Evolutionary conservation across 2,113 vertebrate genomes (phyloP).

Genomic region (Clarias macrocephalus): DNA sequence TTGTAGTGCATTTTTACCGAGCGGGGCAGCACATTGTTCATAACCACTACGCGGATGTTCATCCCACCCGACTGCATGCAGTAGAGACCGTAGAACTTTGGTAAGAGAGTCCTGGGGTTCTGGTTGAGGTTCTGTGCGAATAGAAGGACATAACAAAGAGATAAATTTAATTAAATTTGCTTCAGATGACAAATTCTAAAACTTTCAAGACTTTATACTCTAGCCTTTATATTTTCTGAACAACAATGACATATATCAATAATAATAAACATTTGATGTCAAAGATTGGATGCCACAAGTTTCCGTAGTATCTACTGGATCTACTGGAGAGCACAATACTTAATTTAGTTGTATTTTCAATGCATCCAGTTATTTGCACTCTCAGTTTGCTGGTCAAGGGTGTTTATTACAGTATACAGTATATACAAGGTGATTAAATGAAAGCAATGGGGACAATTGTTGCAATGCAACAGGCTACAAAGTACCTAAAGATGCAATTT

Average conservation of each 20-base stretch:
- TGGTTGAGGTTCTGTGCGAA: constrained; percentile 74
- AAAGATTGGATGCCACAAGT: background rate
- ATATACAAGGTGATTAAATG: background rate
- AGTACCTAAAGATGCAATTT: too few relatives aligned
- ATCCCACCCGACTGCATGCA: constrained; percentile 77
- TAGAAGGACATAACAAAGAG: background rate
- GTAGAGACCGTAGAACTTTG: constrained; percentile 78
- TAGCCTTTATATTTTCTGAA: background rate
- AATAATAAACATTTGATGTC: background rate
- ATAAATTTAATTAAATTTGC: too few relatives aligned
- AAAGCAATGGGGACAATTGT: too few relatives aligned
- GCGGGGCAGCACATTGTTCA: constrained; percentile 78
- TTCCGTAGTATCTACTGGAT: background rate
- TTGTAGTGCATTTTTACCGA: constrained; percentile 78
- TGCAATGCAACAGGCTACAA: too few relatives aligned
- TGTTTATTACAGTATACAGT: background rate
- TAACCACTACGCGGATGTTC: constrained; percentile 77
- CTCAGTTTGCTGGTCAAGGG: background rate
- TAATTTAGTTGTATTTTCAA: background rate
- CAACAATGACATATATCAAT: background rate
- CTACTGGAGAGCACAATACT: background rate
- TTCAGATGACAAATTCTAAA: background rate
- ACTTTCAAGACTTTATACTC: background rate
- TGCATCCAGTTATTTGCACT: background rate
- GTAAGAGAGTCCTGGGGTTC: constrained; percentile 75